A percentile compares a stretch with the other conserved stretches of the same genome.
These are phyloP conservation scores for Nothobranchius furzeri DNA, from an alignment of 2,113 vertebrate genomes.

Conservation along the genomic window DNA sequence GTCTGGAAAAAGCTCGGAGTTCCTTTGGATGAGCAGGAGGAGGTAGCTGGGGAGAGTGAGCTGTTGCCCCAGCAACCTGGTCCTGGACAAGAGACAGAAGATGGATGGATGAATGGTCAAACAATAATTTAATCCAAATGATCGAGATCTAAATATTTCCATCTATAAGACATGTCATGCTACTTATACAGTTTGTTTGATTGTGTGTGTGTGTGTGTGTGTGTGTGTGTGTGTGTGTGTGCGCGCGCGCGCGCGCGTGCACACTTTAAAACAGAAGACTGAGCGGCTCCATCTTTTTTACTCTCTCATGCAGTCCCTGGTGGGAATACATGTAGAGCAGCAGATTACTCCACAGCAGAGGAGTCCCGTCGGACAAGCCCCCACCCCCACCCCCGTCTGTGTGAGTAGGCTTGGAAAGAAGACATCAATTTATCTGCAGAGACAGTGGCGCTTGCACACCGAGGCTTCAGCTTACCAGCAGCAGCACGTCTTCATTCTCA, in stretches of 20 bases:
- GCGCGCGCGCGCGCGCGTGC: background rate
- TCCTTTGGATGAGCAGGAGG: too few species aligned
- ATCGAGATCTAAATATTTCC: constrained; percentile 3
- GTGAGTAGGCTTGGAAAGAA: constrained; percentile 33
- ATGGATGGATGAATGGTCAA: too few species aligned
- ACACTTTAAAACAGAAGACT: background rate
- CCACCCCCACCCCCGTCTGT: constrained; percentile 23
- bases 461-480: constrained; percentile 21
- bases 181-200: too few species aligned
- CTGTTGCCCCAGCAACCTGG: too few species aligned
- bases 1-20: too few species aligned
- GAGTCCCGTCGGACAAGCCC: constrained; percentile 22
- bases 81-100: too few species aligned
- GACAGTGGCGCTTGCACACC: background rate
- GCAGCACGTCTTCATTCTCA: constrained; percentile 24
- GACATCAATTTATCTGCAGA: constrained; percentile 35
- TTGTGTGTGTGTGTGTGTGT: too few species aligned
- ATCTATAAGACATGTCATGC: too few species aligned
- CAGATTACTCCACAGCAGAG: constrained; percentile 18
- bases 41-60: too few species aligned
- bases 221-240: background rate
- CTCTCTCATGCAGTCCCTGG: constrained; percentile 4
- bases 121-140: background rate
- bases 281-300: background rate
- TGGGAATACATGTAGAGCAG: constrained; percentile 27